Evolutionary conservation across 2,797 vertebrate species (phyloP), one percentile per base, ranked within the genome.

Genomic region (Octomys mimax): DNA sequence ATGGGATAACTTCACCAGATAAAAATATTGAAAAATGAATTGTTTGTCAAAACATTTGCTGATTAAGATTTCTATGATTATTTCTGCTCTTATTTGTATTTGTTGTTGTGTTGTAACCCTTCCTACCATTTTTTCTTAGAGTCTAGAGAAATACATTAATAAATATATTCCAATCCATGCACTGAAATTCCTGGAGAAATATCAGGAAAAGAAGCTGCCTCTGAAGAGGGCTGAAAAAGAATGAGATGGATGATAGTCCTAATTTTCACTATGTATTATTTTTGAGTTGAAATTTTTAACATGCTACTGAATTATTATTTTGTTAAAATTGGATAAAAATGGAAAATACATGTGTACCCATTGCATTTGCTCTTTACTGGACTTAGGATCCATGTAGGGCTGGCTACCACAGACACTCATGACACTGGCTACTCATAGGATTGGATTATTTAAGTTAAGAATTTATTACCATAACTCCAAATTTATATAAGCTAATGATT

Each of bases 231-330:
- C 78, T 54, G 59, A 21, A 88, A 86, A 52, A 14, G 14, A 16
- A 13, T 46, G 52, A 62, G 14, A 22, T 75, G 19, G 49, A 36
- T 57, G 82, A 33, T 66, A 68, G 7, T 91, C 54, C 39, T 81
- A 66, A 93, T 95, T 94, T 93, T 89, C 54, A 94, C 54, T 87
- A 26, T 71, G n/a, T 64, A n/a, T 19, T 94, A 13, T 93, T 93
- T 94, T 39, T 86, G 64, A 57, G 6, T 61, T 80, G 36, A 87
- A 46, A 26, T 73, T 66, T 52, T 89, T 42, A 73, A 31, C 31
- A 31, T 68, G 31, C 66, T 61, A 88, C 21, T 54, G 19, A 88
- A 75, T 85, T 80, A 88, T 66, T 92, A 7, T 95, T 95, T 61
- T 39, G 52, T 19, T 46, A 91, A 89, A 83, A 89, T 82, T 89